Conservation (phyloP, 2,113 vertebrate genomes). For the Trichomycterus rosablanca region DNA sequence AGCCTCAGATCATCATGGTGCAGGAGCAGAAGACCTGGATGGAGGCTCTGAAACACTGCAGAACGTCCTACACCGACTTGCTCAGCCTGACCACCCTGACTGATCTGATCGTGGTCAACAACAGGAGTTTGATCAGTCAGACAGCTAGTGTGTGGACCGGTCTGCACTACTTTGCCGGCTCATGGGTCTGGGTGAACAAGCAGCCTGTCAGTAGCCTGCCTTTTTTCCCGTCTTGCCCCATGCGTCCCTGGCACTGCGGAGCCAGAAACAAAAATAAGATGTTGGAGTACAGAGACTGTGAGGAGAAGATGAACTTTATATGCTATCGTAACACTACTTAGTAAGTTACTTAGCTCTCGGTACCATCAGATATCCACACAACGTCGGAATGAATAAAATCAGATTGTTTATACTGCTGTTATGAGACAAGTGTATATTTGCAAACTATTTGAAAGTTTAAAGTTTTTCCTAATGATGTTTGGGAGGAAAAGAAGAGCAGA, state of each 20-base stretch:
- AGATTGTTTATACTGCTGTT: no score
- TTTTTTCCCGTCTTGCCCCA: neutral
- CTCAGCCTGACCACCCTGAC: neutral
- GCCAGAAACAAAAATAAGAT: neutral
- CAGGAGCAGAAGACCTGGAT: neutral
- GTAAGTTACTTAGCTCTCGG: no score
- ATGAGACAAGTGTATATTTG: no score
- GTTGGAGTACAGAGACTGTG: neutral
- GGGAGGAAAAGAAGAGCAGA: no score
- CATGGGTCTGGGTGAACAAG: constrained; percentile 2
- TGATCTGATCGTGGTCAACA: neutral
- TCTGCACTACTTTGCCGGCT: neutral
- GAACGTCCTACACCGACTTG: neutral
- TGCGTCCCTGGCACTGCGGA: neutral
- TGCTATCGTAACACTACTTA: neutral
- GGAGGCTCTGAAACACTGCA: neutral
- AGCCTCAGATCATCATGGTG: neutral
- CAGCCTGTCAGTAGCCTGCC: neutral
- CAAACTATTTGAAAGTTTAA: no score
- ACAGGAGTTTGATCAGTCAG: neutral
- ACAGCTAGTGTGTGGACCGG: neutral
- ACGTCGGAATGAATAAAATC: no score
- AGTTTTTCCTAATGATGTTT: no score
- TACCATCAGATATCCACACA: no score
- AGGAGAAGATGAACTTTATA: constrained; percentile 1